Conservation (phyloP, 2,888 invertebrate species). For the Eupithecia dodoneata region DNA sequence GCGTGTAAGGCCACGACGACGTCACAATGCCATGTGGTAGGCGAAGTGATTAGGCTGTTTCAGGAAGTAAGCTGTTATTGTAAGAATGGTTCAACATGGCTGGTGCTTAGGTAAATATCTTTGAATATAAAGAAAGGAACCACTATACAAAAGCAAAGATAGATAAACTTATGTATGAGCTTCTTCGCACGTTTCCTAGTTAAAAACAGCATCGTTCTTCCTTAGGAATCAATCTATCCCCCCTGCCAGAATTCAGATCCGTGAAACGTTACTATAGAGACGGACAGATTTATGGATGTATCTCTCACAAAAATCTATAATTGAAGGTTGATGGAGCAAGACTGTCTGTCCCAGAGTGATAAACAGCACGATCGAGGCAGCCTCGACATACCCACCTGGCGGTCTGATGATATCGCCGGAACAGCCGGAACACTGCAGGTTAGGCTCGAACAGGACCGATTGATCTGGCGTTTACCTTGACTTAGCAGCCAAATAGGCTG, state of each 20-base stretch:
- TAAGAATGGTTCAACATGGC: neutral
- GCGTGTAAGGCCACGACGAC: constrained; percentile 9
- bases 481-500: neutral
- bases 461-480: neutral
- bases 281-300: neutral
- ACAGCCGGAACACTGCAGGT: neutral
- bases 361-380: neutral
- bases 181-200: no score
- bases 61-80: constrained; percentile 8
- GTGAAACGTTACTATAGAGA: neutral
- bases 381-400: neutral
- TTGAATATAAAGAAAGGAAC: neutral
- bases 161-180: no score
- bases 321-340: neutral
- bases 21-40: constrained; percentile 15
- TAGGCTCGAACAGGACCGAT: neutral
- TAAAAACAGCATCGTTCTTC: no score
- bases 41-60: constrained; percentile 8
- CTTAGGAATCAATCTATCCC: neutral
- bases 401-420: neutral
- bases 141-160: no score
- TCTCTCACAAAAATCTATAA: neutral
- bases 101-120: neutral
- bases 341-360: neutral
- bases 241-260: neutral